These are phyloP conservation scores for Scelioninae gen. 1 DNA, from an alignment of 2,888 invertebrate genomes.

Conservation along the genomic window DNA sequence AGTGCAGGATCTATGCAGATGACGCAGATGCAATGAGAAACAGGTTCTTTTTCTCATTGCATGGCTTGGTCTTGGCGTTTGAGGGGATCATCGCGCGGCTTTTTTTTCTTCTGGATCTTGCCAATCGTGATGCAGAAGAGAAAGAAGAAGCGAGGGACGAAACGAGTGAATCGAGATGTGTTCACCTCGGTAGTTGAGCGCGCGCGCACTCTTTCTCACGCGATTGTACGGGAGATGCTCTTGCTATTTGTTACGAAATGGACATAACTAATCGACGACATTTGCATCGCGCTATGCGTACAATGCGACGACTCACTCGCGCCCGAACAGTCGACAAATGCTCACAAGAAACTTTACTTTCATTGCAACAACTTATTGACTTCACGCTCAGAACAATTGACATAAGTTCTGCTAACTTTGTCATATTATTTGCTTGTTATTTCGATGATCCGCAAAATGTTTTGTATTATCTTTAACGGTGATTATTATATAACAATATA, in stretches of 20 bases:
- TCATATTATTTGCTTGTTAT: no score
- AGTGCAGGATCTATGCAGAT: conserved; percentile 54
- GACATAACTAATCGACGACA: conserved; percentile 66
- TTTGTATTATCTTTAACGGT: no score
- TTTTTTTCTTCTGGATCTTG: conserved; percentile 31
- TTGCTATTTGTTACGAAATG: conserved; percentile 67
- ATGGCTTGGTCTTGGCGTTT: conserved; percentile 18
- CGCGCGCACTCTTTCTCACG: conserved; percentile 62
- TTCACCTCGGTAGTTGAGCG: conserved; percentile 25
- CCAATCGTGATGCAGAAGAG: conserved; percentile 32
- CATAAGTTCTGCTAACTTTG: neutral
- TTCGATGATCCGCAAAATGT: no score
- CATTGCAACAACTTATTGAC: conserved; percentile 23
- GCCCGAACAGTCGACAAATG: conserved; percentile 39
- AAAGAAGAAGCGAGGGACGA: conserved; percentile 41
- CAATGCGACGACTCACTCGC: conserved; percentile 60
- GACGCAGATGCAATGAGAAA: conserved; percentile 54
- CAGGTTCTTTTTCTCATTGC: conserved; percentile 39
- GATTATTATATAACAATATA: no score
- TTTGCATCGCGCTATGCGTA: conserved; percentile 62
- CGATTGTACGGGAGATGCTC: conserved; percentile 49
- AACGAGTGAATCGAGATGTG: conserved; percentile 42
- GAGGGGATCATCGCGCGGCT: conserved; percentile 41
- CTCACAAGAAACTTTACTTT: conserved; percentile 25
- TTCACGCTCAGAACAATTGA: neutral